Evolutionary conservation across 2,113 vertebrate genomes (phyloP), one percentile per base, ranked within the genome.

Genomic region (Microcebus lehilahytsara): DNA sequence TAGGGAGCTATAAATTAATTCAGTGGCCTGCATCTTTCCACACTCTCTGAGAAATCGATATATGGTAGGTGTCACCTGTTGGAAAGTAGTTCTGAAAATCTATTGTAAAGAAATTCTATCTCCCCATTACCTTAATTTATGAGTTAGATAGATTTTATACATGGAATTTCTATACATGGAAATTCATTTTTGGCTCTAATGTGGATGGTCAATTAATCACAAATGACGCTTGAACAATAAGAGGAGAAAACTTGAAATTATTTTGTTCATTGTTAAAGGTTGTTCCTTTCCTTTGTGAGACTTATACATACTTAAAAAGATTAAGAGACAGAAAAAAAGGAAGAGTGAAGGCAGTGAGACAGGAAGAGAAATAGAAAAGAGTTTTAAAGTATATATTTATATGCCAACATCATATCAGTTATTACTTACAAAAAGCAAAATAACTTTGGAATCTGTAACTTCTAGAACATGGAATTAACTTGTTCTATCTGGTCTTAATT

Each of bases 1-100:
- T 51, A 79, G 42, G 14, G 14, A 96, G 9, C 37, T 84, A 4
- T 86, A 96, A 95, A 85, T 85, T 91, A 90, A 80, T 78, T 97
- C 60, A 87, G 16, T 20, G 5, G 14, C 6, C 42, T 74, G 17
- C 62, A 37, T 89, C 83, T 74, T 91, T 56, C 1, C 20, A 86
- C 72, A 95, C 51, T 90, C 12, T 10, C 25, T 84, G 37, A 93
- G 58, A 85, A 72, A 89, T 58, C 32, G 4, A 25, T 66, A 69
- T 27, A 71, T 4, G 14, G 34, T 91, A 12, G 27, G 8, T 27
- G 4, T 96, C n/a, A 91, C n/a, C 25, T 74, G 14, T 53, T 86
- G 14, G 67, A 89, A 86, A 75, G 6, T 32, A 89, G 27, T 51
- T 86, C 64, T 75, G 34, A 95, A 96, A 98, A 51, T 51, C 27